These are phyloP conservation scores for Silvanus unidentatus DNA, from an alignment of 2,888 invertebrate species.

Conservation along the genomic window DNA sequence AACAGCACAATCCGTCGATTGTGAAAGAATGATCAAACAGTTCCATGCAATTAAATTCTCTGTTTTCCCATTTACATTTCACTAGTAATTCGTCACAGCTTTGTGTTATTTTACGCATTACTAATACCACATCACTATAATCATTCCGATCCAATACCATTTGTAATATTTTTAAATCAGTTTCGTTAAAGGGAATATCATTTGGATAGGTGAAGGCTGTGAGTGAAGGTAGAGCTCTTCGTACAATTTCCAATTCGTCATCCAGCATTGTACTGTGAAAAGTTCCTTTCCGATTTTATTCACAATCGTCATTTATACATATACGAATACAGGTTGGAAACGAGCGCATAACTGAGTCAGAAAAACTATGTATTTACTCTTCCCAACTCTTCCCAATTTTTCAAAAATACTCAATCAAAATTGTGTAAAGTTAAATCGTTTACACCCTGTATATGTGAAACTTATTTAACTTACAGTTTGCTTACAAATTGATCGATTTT, in stretches of 20 bases:
- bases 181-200: constrained; percentile 19
- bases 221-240: constrained; percentile 28
- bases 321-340: too few relatives aligned
- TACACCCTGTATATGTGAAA: background rate
- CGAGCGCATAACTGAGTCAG: too few relatives aligned
- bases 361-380: too few relatives aligned
- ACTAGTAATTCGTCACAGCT: constrained; percentile 38
- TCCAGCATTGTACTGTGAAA: constrained; percentile 26
- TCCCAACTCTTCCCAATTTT: too few relatives aligned
- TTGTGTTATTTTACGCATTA: constrained; percentile 28
- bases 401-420: too few relatives aligned
- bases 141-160: constrained; percentile 30
- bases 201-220: constrained; percentile 26
- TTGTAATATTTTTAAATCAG: constrained; percentile 27
- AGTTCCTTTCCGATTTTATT: constrained; percentile 4
- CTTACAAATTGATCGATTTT: constrained; percentile 27
- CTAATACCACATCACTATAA: constrained; percentile 18
- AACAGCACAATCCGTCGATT: constrained; percentile 39
- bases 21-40: constrained; percentile 33
- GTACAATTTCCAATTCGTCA: constrained; percentile 21
- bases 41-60: constrained; percentile 28
- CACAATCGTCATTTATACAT: too few relatives aligned
- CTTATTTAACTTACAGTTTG: constrained; percentile 25
- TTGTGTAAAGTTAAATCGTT: background rate
- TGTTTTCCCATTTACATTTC: constrained; percentile 37